A percentile compares a stretch with the other conserved stretches of the same genome.
Conservation (phyloP, 2,797 vertebrate genomes). For the Bradypus variegatus region DNA sequence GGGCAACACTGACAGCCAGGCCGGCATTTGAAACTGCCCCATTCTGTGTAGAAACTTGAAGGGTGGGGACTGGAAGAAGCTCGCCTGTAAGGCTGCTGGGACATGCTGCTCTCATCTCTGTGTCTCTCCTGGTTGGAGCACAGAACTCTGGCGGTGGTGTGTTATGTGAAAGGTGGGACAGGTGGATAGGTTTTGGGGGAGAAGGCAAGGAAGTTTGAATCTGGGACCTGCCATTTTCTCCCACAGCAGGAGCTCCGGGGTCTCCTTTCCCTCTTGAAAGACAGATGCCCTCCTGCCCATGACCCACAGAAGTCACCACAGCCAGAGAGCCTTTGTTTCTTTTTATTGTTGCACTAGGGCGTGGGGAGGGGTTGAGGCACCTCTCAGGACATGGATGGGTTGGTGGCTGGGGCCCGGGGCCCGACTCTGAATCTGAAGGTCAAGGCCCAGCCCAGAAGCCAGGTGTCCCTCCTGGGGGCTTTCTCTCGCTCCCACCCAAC, state of each 20-base stretch:
- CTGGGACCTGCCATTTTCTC: background rate
- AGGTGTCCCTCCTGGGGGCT: background rate
- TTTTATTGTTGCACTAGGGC: slow-evolving; percentile 4
- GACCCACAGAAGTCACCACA: background rate
- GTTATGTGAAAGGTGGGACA: background rate
- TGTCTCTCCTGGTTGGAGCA: background rate
- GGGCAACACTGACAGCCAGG: background rate
- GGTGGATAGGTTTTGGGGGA: background rate
- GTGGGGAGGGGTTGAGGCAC: background rate
- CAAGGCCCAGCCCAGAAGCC: background rate
- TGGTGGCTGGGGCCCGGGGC: background rate
- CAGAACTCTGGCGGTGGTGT: background rate
- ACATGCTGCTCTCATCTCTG: background rate
- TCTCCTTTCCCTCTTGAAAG: background rate
- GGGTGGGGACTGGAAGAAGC: background rate
- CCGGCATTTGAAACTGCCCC: background rate
- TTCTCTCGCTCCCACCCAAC: background rate
- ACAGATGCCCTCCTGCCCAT: background rate
- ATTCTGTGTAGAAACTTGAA: background rate
- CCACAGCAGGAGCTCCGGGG: background rate
- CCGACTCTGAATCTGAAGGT: background rate
- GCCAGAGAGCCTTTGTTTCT: background rate
- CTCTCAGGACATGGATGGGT: background rate
- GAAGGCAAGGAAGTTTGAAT: background rate
- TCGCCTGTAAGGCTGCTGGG: background rate